These are phyloP conservation scores for Leptogaster cylindrica DNA, from an alignment of 2,888 invertebrate species.

Conservation along the genomic window DNA sequence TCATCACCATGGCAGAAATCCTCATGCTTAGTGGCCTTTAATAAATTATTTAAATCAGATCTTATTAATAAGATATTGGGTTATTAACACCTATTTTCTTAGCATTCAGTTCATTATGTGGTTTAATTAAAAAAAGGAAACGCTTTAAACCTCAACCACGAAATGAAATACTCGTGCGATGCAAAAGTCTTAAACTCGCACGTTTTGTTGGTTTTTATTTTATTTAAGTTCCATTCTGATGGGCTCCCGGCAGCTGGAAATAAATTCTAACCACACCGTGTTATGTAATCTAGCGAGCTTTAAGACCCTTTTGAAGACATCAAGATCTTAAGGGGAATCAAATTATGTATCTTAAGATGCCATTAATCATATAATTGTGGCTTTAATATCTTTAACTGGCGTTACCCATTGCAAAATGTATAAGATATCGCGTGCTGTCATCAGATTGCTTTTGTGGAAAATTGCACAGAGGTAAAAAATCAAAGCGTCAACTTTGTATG, in stretches of 20 bases:
- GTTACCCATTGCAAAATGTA: conserved; percentile 13
- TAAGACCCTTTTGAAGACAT: conserved; percentile 15
- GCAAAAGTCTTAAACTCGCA: neutral
- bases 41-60: too few species aligned
- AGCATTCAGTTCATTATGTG: too few species aligned
- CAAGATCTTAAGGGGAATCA: neutral
- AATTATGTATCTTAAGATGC: conserved; percentile 13
- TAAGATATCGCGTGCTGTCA: conserved; percentile 21
- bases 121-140: conserved; percentile 17
- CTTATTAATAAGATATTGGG: too few species aligned
- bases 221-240: neutral
- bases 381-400: conserved; percentile 25
- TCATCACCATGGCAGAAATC: too few species aligned
- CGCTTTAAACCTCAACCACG: conserved; percentile 22
- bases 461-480: neutral
- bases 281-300: conserved; percentile 17
- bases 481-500: neutral
- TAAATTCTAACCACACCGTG: conserved; percentile 21
- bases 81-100: too few species aligned
- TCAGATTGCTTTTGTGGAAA: neutral
- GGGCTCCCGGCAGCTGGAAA: conserved; percentile 21
- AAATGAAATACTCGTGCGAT: conserved; percentile 33
- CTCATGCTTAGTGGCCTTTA: too few species aligned
- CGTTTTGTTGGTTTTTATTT: too few species aligned
- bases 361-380: conserved; percentile 30